Percentiles rank a stretch among this genome's conserved stretches.
Conservation (phyloP, 2,797 vertebrate species). For the Pogonophryne albipinna region DNA sequence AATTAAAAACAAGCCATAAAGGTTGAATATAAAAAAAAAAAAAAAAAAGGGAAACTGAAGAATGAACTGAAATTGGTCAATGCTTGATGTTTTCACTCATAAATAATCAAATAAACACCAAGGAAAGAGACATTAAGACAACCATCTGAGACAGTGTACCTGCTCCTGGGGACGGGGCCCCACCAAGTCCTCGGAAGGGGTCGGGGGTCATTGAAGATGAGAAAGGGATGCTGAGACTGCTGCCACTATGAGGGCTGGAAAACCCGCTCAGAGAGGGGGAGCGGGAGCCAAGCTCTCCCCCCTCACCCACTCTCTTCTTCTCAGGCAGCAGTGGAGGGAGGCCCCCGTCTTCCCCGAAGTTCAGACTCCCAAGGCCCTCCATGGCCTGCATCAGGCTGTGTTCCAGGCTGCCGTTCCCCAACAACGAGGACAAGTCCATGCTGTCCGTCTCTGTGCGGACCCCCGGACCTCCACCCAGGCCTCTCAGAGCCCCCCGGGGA, state of each 20-base stretch:
- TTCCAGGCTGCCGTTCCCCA: slow-evolving; percentile 81
- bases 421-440: slow-evolving; percentile 61
- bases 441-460: slow-evolving; percentile 57
- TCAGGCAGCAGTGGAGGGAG: slow-evolving; percentile 90
- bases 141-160: slow-evolving; percentile 74
- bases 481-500: slow-evolving; percentile 63
- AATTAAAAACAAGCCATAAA: not conserved
- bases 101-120: not conserved
- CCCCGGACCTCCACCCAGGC: slow-evolving; percentile 61
- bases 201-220: slow-evolving; percentile 80
- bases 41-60: not conserved
- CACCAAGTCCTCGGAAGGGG: slow-evolving; percentile 72
- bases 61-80: not conserved
- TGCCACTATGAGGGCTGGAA: slow-evolving; percentile 90
- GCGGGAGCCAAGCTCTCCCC: slow-evolving; percentile 79
- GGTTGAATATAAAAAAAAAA: not conserved
- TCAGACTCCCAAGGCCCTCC: slow-evolving; percentile 78
- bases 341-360: slow-evolving; percentile 67
- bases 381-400: slow-evolving; percentile 83
- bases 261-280: slow-evolving; percentile 91
- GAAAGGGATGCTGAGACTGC: slow-evolving; percentile 91
- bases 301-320: slow-evolving; percentile 90
- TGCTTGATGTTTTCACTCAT: not conserved
- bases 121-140: not conserved
- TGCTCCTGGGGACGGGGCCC: slow-evolving; percentile 79